A percentile compares a stretch with the other conserved stretches of the same genome.
These are phyloP conservation scores for Onthophagus sagittarius DNA, from an alignment of 2,888 invertebrate species.

Conservation along the genomic window DNA sequence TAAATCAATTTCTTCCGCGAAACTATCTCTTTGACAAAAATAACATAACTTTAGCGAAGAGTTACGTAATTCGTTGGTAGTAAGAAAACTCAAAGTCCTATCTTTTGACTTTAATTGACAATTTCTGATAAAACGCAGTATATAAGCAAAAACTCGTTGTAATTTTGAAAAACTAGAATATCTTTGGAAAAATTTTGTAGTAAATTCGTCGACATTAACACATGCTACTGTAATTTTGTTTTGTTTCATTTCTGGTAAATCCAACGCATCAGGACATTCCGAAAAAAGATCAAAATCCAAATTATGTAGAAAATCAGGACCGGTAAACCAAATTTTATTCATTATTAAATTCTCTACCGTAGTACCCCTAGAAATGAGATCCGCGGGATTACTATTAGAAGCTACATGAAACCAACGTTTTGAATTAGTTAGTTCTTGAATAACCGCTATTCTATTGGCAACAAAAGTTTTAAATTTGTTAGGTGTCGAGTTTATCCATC, in stretches of 20 bases:
- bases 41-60: background rate
- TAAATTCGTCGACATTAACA: background rate
- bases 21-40: background rate
- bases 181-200: background rate
- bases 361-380: too few relatives aligned
- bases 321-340: too few relatives aligned
- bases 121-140: background rate
- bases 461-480: too few relatives aligned
- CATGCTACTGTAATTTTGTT: background rate
- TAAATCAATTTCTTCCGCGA: slow-evolving; percentile 3
- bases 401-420: too few relatives aligned
- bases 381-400: too few relatives aligned
- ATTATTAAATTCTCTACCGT: too few relatives aligned
- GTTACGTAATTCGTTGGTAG: slow-evolving; percentile 3
- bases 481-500: too few relatives aligned
- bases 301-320: too few relatives aligned
- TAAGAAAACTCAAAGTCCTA: background rate
- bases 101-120: background rate
- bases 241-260: background rate
- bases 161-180: background rate
- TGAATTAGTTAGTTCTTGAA: too few relatives aligned
- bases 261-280: too few relatives aligned
- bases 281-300: too few relatives aligned
- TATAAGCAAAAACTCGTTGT: background rate
- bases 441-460: too few relatives aligned